Evolutionary conservation across 2,888 invertebrate genomes (phyloP).

Genomic region (Diaperis boleti): DNA sequence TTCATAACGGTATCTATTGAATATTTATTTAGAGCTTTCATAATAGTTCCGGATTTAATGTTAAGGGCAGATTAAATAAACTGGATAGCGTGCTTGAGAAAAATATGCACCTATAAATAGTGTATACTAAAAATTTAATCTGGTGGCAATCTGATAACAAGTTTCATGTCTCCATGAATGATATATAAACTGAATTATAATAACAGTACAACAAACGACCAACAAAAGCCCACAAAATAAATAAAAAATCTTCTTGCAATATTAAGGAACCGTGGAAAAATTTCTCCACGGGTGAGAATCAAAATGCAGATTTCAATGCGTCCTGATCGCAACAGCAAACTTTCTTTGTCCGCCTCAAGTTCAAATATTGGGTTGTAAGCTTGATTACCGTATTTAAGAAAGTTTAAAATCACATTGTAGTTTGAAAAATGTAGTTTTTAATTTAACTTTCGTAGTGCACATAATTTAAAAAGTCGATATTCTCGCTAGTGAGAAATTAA

Average conservation of each 20-base stretch:
- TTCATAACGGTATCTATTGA: constrained; percentile 20
- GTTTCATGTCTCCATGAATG: constrained; percentile 2
- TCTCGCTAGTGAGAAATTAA: not conserved
- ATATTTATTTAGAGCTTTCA: constrained; percentile 29
- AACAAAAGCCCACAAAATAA: not conserved
- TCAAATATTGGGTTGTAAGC: not conserved
- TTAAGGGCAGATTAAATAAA: constrained; percentile 18
- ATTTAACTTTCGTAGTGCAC: not conserved
- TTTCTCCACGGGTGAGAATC: too few species aligned
- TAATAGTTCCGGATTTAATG: constrained; percentile 22
- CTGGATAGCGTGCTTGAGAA: constrained; percentile 15
- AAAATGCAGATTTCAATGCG: too few species aligned
- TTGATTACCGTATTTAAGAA: not conserved
- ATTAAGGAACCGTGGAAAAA: too few species aligned
- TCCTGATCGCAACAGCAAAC: not conserved
- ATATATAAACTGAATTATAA: not conserved
- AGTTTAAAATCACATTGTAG: not conserved
- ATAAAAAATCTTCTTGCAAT: too few species aligned
- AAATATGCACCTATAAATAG: constrained; percentile 10
- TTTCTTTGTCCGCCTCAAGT: not conserved
- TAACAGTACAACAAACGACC: not conserved
- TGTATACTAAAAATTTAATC: constrained; percentile 3
- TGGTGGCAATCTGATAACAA: constrained; percentile 4
- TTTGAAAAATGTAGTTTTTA: not conserved
- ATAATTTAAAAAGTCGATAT: not conserved